Percentiles rank a stretch among this genome's conserved stretches.
These are phyloP conservation scores for Ectemnius lituratus DNA, from an alignment of 2,888 invertebrate genomes.

Conservation along the genomic window DNA sequence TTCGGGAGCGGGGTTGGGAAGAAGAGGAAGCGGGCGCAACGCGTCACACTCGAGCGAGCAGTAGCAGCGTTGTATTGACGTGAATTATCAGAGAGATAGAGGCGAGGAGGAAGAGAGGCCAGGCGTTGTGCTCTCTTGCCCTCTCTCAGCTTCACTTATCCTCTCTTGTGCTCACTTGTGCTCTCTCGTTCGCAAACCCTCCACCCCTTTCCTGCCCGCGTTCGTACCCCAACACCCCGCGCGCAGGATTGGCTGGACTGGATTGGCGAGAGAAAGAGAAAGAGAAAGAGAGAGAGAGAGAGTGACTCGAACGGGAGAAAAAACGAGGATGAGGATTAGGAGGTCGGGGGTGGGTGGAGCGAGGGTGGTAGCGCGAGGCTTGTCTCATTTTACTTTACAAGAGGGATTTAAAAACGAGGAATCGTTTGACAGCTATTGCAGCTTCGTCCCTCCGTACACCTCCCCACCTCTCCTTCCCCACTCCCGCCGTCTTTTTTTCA, in stretches of 20 bases:
- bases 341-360: not conserved
- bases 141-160: constrained; percentile 3
- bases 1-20: constrained; percentile 25
- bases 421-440: constrained; percentile 77
- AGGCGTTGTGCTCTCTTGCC: constrained; percentile 26
- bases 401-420: constrained; percentile 77
- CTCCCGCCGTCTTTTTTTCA: constrained; percentile 16
- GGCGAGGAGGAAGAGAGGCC: constrained; percentile 27
- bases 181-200: constrained; percentile 9
- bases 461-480: not conserved
- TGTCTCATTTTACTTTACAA: constrained; percentile 77
- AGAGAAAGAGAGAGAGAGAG: constrained; percentile 18
- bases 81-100: constrained; percentile 69
- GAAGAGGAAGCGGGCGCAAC: too few relatives aligned
- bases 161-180: constrained; percentile 38
- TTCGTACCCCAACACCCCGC: not conserved
- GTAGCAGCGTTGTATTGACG: constrained; percentile 62
- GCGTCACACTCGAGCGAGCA: constrained; percentile 24
- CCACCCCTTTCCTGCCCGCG: not conserved
- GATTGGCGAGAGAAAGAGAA: not conserved
- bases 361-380: constrained; percentile 48
- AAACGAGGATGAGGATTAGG: constrained; percentile 15
- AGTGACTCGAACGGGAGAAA: constrained; percentile 20
- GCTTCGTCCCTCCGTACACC: constrained; percentile 9
- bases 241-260: not conserved